Evolutionary conservation across 1,140 invertebrate genomes (phyloP), one percentile per base, ranked within the genome.

Genomic region (Elysia chlorotica): DNA sequence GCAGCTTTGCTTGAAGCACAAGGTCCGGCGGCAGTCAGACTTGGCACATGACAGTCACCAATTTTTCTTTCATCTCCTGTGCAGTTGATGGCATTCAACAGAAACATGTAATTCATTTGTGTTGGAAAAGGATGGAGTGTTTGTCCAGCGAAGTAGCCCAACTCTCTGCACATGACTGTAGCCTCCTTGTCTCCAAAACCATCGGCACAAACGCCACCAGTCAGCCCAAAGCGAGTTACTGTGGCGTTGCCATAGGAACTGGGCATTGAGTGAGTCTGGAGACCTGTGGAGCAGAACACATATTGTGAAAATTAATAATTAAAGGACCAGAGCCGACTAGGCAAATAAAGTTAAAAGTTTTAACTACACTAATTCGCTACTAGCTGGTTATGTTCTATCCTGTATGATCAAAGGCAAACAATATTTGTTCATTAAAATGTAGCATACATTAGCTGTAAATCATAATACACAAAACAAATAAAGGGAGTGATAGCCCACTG

Each of bases 141-240:
- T n/a, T 90, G 91, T 71, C 90, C 89, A 19, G 91, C 88, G 87
- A 90, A 91, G 2, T 69, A 79, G 5, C 74, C 74, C 2, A 69
- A 17, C n/a, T 76, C 63, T 36, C 37, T 62, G 53, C 78, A 79
- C 21, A 73, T 66, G 3, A 75, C 61, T n/a, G 25, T 53, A 17
- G 76, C 78, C 33, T 79, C 75, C 2, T n/a, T 33, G 23, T 77
- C 35, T 19, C 23, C 59, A 56, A 74, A 71, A 30, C 37, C 65
- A 10, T 72, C 61, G 3, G 36, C 59, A 74, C 77, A 78, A n/a
- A 78, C 67, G 2, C 57, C 31, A 2, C 76, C 77, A 21, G 37
- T 23, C 23, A 74, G 38, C 0, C 92, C 93, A 10, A 80, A 78
- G 76, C 93, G 93, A 71, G 88, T 88, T 0, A 93, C 89, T 69